These are phyloP conservation scores for Craterocephalus amniculus DNA, from an alignment of 2,797 vertebrate species.

Conservation along the genomic window DNA sequence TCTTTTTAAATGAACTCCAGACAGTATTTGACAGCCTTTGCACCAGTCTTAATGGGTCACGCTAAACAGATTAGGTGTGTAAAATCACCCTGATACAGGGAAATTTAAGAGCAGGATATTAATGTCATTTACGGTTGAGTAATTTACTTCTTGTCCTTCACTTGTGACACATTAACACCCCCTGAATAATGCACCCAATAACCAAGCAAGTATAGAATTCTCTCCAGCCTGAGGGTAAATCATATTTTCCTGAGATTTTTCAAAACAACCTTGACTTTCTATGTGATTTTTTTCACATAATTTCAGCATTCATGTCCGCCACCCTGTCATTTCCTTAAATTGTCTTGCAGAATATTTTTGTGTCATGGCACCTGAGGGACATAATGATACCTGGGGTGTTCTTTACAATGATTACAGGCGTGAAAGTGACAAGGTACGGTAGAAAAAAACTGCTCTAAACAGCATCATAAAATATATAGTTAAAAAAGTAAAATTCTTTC, in stretches of 20 bases:
- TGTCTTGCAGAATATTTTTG: constrained; percentile 43
- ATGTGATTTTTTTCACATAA: constrained; percentile 24
- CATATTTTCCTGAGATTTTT: constrained; percentile 30
- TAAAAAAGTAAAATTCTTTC: neutral
- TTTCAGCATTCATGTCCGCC: constrained; percentile 29
- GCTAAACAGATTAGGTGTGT: neutral
- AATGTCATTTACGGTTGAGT: constrained; percentile 8
- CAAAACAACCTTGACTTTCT: constrained; percentile 41
- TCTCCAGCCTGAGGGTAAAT: constrained; percentile 42
- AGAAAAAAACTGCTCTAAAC: constrained; percentile 13
- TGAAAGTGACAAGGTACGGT: constrained; percentile 41
- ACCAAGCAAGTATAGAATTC: constrained; percentile 33
- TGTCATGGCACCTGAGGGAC: constrained; percentile 41
- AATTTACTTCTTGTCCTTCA: constrained; percentile 48
- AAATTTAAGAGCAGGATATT: constrained; percentile 13
- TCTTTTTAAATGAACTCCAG: neutral
- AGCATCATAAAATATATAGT: neutral
- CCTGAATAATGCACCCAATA: constrained; percentile 30
- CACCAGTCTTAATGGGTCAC: neutral
- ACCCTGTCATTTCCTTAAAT: constrained; percentile 14
- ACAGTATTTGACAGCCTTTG: constrained; percentile 4
- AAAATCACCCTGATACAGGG: constrained; percentile 8
- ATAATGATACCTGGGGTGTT: constrained; percentile 27
- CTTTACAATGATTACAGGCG: constrained; percentile 38
- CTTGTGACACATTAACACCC: constrained; percentile 27